Evolutionary conservation across 2,797 vertebrate genomes (phyloP).

Genomic region (Falco concolor): DNA sequence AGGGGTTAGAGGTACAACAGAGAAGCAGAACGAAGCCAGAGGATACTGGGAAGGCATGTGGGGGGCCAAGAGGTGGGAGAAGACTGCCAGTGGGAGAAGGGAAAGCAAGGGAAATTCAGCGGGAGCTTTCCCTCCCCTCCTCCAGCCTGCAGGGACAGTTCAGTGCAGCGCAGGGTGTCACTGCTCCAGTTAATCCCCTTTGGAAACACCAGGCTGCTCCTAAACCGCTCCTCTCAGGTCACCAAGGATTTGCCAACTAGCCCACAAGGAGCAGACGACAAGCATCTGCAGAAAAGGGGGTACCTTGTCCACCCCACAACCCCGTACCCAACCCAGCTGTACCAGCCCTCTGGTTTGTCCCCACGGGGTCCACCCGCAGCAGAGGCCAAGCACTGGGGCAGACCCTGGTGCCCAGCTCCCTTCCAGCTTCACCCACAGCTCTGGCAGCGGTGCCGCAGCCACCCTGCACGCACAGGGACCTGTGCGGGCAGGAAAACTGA

Average conservation of each 20-base stretch:
- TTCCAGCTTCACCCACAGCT: not conserved
- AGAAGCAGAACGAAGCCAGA: not conserved
- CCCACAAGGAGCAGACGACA: not conserved
- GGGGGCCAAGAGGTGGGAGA: not conserved
- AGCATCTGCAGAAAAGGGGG: not conserved
- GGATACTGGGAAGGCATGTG: not conserved
- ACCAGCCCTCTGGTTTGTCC: not conserved
- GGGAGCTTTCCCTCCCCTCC: not conserved
- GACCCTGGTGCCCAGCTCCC: accelerated
- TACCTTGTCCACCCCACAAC: not conserved
- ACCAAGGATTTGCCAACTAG: not conserved
- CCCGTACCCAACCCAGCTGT: accelerated
- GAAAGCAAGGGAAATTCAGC: not conserved
- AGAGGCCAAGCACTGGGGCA: not conserved
- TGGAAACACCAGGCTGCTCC: not conserved
- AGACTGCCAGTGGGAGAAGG: not conserved
- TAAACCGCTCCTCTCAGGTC: not conserved
- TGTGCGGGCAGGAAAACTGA: not conserved
- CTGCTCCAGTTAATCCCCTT: not conserved
- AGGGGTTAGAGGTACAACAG: not conserved
- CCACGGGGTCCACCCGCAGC: not conserved
- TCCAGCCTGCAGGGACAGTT: not conserved
- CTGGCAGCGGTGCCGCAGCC: accelerated
- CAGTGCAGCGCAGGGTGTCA: no score
- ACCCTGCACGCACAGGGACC: accelerated